A percentile compares a stretch with the other conserved stretches of the same genome.
Evolutionary conservation across 2,888 invertebrate genomes (phyloP).

Genomic region (Drosophila pseudotakahashii): DNA sequence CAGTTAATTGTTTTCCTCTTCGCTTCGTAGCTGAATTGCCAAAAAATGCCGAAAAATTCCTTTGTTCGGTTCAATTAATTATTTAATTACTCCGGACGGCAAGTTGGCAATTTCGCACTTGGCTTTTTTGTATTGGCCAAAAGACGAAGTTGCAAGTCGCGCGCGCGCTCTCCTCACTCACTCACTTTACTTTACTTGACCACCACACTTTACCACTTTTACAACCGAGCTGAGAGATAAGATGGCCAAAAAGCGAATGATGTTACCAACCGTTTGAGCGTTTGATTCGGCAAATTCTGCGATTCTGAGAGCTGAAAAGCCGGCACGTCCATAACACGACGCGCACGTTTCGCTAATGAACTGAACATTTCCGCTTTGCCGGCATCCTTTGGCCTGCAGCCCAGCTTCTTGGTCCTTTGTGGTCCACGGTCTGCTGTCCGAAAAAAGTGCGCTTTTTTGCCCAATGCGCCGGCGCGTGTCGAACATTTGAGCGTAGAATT

Average conservation of each 20-base stretch:
- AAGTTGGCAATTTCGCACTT: constrained; percentile 68
- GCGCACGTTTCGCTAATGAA: constrained; percentile 83
- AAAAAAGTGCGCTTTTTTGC: constrained; percentile 49
- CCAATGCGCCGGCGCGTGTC: constrained; percentile 76
- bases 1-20: constrained; percentile 64
- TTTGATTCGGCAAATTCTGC: constrained; percentile 1
- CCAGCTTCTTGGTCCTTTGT: constrained; percentile 26
- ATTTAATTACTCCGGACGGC: constrained; percentile 74
- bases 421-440: constrained; percentile 11
- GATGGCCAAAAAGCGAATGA: constrained; percentile 9
- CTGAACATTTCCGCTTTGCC: constrained; percentile 80
- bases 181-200: constrained; percentile 5
- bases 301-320: constrained; percentile 7
- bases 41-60: constrained; percentile 51
- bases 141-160: constrained; percentile 56
- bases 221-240: not conserved
- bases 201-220: not conserved
- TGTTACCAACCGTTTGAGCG: constrained; percentile 26
- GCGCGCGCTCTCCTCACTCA: constrained; percentile 77
- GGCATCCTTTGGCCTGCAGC: constrained; percentile 71
- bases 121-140: constrained; percentile 28
- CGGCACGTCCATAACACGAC: constrained; percentile 78
- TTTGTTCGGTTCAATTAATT: constrained; percentile 78
- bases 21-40: constrained; percentile 30
- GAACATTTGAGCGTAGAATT: constrained; percentile 78